phyloP scores from a whole-genome alignment of 2,888 invertebrate species.

The Byasa hedistus region DNA sequence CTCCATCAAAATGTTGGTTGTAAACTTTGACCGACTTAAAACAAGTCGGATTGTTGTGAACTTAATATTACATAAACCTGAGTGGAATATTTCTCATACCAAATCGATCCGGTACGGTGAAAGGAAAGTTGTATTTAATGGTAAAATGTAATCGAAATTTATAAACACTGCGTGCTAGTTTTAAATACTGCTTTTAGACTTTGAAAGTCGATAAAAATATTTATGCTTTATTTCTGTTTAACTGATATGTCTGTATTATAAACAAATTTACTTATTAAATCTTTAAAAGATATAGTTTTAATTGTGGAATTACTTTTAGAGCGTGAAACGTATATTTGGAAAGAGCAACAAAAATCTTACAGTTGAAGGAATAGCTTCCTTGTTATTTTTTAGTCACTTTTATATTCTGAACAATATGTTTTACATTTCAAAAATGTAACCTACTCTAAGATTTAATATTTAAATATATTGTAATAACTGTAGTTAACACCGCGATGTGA shows the following conservation, averaged over 20 bases:
- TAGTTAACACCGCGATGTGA: constrained; percentile 75
- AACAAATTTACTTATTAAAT: too few relatives aligned
- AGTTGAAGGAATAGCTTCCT: too few relatives aligned
- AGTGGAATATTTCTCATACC: constrained; percentile 18
- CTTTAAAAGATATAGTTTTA: too few relatives aligned
- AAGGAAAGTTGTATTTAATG: constrained; percentile 8
- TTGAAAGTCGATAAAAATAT: neutral
- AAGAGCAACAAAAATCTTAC: too few relatives aligned
- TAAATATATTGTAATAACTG: neutral
- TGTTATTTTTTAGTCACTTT: too few relatives aligned
- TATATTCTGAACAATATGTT: too few relatives aligned
- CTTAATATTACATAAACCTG: constrained; percentile 19
- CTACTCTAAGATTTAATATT: neutral
- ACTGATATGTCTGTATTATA: neutral
- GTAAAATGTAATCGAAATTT: neutral
- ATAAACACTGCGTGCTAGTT: neutral
- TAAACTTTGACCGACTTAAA: constrained; percentile 17
- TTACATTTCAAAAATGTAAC: too few relatives aligned
- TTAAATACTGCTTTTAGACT: neutral
- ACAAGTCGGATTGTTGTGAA: constrained; percentile 15
- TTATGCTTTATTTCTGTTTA: neutral
- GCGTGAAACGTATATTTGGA: too few relatives aligned
- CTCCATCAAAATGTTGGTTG: constrained; percentile 7
- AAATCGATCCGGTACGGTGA: constrained; percentile 13
- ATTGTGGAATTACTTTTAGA: too few relatives aligned